Evolutionary conservation across 2,797 vertebrate genomes (phyloP), one percentile per base, ranked within the genome.

Genomic region (Enteromius paludinosus): DNA sequence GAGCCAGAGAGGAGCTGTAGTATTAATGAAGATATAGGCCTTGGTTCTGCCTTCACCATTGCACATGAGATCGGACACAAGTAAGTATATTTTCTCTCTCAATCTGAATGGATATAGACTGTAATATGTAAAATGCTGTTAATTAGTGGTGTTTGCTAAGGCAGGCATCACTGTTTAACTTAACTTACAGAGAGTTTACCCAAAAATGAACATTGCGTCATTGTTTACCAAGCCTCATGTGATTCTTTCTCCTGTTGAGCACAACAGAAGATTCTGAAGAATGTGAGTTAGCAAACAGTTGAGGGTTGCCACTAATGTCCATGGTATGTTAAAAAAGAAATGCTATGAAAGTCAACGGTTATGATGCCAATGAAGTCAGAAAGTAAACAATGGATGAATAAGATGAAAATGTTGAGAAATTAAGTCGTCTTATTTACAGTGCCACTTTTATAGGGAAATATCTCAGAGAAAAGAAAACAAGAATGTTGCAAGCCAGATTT

Each of bases 41-140:
- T 99, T 83, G 97, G 97, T 81, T 99, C 97, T 86, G 98, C 98
- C 90, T 99, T 99, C 95, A 99, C 98, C 93, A 99, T 99, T 88
- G 97, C 98, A 73, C 98, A 99, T 83, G 98, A 99, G 93, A 99
- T 99, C 86, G 98, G 98, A 93, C 98, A 99, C 97, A 99, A 99
- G 98, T 99, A 94, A 98, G 98, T 97, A 89, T 41, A 23, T 62
- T 77, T 64, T 75, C 72, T 59, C 33, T 75, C 9, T 59, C 33
- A 41, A 11, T 75, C 41, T 74, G 14, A 25, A 66, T 38, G 28
- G 28, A 72, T 11, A 14, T 33, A 33, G 9, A 12, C 49, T 20
- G 28, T 12, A 72, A 45, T 54, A 56, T 74, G 30, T 75, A 18
- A 25, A 59, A 18, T 75, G 14, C 38, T 17, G n/a, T 23, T 56